Conservation (phyloP, 23 tunicate species). For the Ciona savignyi region DNA sequence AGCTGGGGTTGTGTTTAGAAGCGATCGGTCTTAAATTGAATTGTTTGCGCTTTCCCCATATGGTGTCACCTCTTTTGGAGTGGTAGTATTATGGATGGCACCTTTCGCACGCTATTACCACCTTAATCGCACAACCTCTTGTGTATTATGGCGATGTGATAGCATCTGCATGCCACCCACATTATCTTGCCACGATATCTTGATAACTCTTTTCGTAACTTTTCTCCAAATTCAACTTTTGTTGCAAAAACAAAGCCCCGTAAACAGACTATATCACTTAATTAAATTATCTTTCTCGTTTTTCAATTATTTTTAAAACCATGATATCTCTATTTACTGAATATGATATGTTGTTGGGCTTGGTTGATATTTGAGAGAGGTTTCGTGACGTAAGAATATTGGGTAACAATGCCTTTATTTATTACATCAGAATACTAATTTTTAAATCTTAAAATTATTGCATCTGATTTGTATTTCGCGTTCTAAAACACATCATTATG, state of each 20-base stretch:
- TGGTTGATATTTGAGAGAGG: neutral
- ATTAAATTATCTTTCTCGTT: neutral
- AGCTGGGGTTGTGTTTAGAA: neutral
- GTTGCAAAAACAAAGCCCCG: neutral
- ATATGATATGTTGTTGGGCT: neutral
- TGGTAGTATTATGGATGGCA: neutral
- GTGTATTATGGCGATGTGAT: neutral
- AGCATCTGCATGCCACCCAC: neutral
- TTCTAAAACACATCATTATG: neutral
- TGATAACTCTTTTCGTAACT: neutral
- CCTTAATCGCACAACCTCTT: neutral
- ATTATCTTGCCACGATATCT: neutral
- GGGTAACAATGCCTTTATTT: neutral
- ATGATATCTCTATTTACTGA: neutral
- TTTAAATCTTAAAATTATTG: neutral
- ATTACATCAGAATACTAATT: neutral
- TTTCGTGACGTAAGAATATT: neutral
- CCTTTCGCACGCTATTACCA: neutral
- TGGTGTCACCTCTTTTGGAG: neutral
- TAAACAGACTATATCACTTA: neutral
- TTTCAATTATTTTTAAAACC: neutral
- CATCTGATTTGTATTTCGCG: neutral
- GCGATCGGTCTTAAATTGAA: neutral
- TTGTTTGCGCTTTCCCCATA: neutral
- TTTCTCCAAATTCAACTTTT: neutral